phyloP scores from a whole-genome alignment of 2,888 invertebrate genomes.

The Rapana venosa region DNA sequence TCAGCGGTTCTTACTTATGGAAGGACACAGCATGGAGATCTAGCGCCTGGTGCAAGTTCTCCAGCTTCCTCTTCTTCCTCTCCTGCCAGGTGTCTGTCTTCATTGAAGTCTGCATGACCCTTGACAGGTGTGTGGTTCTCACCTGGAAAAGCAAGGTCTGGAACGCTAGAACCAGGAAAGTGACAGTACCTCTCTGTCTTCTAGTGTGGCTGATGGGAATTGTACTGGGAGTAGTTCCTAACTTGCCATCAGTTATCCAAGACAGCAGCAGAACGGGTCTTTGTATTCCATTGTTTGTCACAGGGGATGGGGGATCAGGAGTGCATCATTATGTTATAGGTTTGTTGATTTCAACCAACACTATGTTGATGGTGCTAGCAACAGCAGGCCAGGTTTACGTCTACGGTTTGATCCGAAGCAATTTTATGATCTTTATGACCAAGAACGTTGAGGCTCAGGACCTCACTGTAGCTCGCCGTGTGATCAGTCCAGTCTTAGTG shows the following conservation, averaged over 20 bases:
- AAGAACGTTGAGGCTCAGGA: neutral
- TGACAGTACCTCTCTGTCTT: neutral
- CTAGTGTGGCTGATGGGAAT: neutral
- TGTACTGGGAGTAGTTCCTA: neutral
- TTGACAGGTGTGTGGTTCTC: neutral
- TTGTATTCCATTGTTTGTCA: neutral
- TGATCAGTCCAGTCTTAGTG: neutral
- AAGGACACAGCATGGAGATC: neutral
- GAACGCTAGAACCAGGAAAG: neutral
- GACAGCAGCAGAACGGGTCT: neutral
- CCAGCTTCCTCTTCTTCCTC: neutral
- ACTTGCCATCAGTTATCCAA: neutral
- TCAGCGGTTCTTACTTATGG: neutral
- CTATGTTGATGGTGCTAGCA: neutral
- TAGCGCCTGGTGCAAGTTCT: neutral
- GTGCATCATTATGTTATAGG: neutral
- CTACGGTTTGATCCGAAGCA: neutral
- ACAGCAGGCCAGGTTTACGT: constrained; percentile 11
- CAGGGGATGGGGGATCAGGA: neutral
- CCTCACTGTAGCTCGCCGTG: neutral
- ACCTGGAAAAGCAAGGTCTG: neutral
- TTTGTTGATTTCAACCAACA: neutral
- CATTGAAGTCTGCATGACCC: neutral
- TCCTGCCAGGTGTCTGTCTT: constrained; percentile 14
- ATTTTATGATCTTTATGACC: neutral